These are phyloP conservation scores for Craseonycteris thonglongyai DNA, from an alignment of 2,113 vertebrate genomes.

Conservation along the genomic window DNA sequence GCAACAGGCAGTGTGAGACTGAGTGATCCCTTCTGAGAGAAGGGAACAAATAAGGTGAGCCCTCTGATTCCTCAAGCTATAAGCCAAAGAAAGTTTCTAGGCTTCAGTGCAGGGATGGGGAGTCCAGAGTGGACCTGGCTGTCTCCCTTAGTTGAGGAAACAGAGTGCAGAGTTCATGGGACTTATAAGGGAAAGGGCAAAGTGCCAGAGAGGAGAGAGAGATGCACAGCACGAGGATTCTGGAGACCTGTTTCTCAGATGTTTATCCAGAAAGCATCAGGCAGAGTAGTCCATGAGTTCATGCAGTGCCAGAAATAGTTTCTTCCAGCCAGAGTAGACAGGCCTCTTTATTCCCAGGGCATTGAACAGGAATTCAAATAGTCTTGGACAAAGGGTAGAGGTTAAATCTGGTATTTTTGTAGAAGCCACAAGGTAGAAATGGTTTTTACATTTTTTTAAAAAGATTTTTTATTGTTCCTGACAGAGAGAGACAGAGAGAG, in stretches of 20 bases:
- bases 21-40: background rate
- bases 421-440: background rate
- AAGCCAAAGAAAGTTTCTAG: background rate
- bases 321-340: background rate
- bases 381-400: background rate
- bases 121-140: no score
- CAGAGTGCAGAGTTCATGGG: background rate
- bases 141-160: background rate
- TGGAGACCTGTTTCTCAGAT: background rate
- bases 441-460: background rate
- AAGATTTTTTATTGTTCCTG: no score
- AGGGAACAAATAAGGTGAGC: background rate
- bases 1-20: background rate
- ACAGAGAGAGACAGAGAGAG: no score
- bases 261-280: background rate
- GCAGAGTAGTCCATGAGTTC: background rate
- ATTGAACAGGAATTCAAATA: background rate
- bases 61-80: background rate
- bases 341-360: background rate
- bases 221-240: background rate
- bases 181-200: background rate
- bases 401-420: background rate
- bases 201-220: background rate
- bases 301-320: background rate
- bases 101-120: accelerated